Percentiles rank a stretch among this genome's conserved stretches.
phyloP scores from a whole-genome alignment of 2,888 invertebrate genomes.

The Xanthia icteritia region DNA sequence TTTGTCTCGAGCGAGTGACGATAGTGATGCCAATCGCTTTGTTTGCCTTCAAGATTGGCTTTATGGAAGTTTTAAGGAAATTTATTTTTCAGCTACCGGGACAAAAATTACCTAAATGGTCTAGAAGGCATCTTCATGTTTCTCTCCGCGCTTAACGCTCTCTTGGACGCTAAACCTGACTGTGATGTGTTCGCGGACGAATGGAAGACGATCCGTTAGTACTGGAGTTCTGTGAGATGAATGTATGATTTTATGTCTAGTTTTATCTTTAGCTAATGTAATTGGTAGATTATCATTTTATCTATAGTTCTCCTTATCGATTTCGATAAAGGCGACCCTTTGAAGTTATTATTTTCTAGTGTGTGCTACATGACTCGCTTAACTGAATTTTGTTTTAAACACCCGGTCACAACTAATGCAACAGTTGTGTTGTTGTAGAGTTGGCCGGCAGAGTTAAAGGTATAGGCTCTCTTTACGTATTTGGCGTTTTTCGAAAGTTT shows the following conservation, averaged over 20 bases:
- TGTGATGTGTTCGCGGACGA: not conserved
- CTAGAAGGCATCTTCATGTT: too few species aligned
- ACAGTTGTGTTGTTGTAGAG: too few species aligned
- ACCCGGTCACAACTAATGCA: too few species aligned
- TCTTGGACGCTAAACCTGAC: not conserved
- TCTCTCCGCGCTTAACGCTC: too few species aligned
- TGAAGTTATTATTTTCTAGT: not conserved
- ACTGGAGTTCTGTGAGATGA: not conserved
- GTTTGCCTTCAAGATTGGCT: slow-evolving; percentile 42
- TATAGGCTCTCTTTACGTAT: too few species aligned
- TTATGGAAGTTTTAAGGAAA: slow-evolving; percentile 14
- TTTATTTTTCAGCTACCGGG: slow-evolving; percentile 3
- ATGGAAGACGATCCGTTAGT: not conserved
- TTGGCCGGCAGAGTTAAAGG: too few species aligned
- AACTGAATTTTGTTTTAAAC: too few species aligned
- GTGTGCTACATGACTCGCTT: too few species aligned
- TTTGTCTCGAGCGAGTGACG: slow-evolving; percentile 52
- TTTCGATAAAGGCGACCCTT: too few species aligned
- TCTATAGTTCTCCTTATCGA: not conserved
- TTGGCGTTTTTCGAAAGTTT: too few species aligned
- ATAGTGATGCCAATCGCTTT: slow-evolving; percentile 34
- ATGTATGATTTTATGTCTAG: not conserved
- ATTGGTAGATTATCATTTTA: not conserved
- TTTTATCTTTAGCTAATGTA: not conserved
- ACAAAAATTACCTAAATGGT: not conserved